Percentiles rank a stretch among this genome's conserved stretches.
Evolutionary conservation across 1,140 invertebrate genomes (phyloP).

Genomic region (Meloidogyne hapla): DNA sequence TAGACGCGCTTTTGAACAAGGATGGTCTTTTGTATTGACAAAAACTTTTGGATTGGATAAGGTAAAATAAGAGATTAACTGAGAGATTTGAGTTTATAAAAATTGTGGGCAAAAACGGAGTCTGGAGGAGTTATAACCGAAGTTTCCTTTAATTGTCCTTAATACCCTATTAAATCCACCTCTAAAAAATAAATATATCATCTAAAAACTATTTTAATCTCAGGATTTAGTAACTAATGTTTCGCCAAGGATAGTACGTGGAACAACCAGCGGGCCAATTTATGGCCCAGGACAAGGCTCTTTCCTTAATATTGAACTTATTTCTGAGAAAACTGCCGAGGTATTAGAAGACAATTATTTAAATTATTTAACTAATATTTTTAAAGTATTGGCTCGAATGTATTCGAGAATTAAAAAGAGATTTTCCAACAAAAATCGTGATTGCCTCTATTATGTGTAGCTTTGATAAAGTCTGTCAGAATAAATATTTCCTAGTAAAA

Average conservation of each 20-base stretch:
- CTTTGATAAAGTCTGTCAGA: constrained; percentile 70
- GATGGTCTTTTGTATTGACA: constrained; percentile 92
- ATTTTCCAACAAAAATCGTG: constrained; percentile 86
- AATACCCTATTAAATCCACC: too few species aligned
- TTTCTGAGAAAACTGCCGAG: constrained; percentile 88
- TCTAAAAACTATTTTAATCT: not conserved
- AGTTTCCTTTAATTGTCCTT: too few species aligned
- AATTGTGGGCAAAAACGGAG: too few species aligned
- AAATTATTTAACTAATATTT: not conserved
- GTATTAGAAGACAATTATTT: not conserved
- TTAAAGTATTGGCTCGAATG: constrained; percentile 82
- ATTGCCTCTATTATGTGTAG: constrained; percentile 96
- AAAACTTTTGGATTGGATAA: constrained; percentile 94
- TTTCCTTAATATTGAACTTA: constrained; percentile 95
- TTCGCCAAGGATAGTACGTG: constrained; percentile 89
- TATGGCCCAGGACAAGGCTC: constrained; percentile 87
- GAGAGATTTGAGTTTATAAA: too few species aligned
- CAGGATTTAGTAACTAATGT: constrained; percentile 92
- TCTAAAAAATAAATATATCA: constrained; percentile 2
- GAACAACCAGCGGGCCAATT: constrained; percentile 83
- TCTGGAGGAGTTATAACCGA: too few species aligned
- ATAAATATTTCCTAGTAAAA: constrained; percentile 60
- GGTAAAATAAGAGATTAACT: too few species aligned
- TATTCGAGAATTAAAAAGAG: constrained; percentile 82
- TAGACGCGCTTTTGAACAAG: constrained; percentile 79